phyloP scores from a whole-genome alignment of 1,140 invertebrate genomes.

The Camponotus pennsylvanicus region DNA sequence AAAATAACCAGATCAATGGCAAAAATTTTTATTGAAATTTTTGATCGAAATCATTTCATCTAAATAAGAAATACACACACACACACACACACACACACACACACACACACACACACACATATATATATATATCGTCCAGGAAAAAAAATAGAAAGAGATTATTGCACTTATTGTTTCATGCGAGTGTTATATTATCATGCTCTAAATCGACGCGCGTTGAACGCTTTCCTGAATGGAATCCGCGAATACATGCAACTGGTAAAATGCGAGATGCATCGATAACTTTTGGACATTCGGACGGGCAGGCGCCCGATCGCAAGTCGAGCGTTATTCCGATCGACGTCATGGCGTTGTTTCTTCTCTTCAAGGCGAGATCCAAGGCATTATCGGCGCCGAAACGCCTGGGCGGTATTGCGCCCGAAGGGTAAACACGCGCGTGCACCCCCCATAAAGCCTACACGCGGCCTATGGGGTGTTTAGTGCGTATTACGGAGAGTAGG shows the following conservation, averaged over 20 bases:
- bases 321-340: constrained; percentile 37
- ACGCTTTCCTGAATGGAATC: background rate
- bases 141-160: too few species aligned
- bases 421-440: constrained; percentile 75
- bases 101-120: background rate
- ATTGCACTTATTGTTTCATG: background rate
- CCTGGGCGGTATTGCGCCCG: constrained; percentile 54
- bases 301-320: constrained; percentile 17
- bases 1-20: background rate
- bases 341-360: constrained; percentile 33
- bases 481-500: constrained; percentile 80
- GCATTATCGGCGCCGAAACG: constrained; percentile 55
- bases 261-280: constrained; percentile 4
- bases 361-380: constrained; percentile 32
- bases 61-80: background rate
- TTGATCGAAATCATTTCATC: background rate
- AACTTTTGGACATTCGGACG: background rate
- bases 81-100: too few species aligned
- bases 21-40: background rate
- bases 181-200: background rate
- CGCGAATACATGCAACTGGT: background rate
- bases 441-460: constrained; percentile 73
- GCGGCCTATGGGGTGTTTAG: constrained; percentile 82
- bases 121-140: background rate
- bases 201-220: background rate